Evolutionary conservation across 2,113 vertebrate genomes (phyloP).

Genomic region (Nettapus auritus): DNA sequence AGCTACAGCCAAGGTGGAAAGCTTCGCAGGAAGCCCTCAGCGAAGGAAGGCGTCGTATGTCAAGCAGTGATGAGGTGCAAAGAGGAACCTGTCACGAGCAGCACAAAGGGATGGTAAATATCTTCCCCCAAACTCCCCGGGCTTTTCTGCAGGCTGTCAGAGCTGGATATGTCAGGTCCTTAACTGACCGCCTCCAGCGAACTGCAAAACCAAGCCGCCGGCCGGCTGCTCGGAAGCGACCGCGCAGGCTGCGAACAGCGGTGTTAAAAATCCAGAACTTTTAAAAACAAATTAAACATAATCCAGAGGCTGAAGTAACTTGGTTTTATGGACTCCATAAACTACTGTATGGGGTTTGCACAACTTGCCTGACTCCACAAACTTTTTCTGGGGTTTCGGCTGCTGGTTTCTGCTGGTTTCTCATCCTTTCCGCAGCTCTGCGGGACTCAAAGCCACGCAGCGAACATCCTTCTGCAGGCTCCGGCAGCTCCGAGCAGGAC

Average conservation of each 20-base stretch:
- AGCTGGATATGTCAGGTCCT: slow-evolving; percentile 1
- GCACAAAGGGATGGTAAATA: slow-evolving; percentile 28
- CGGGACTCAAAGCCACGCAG: accelerated
- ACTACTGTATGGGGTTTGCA: neutral
- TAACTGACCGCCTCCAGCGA: neutral
- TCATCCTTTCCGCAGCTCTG: neutral
- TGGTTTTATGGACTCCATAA: neutral
- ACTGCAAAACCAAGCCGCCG: neutral
- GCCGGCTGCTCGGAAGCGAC: neutral
- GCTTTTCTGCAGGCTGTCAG: slow-evolving; percentile 53
- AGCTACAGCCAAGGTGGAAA: neutral
- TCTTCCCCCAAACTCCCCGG: neutral
- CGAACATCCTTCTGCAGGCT: neutral
- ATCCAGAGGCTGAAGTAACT: neutral
- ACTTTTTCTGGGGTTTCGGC: neutral
- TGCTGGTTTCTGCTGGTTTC: neutral
- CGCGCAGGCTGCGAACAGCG: neutral
- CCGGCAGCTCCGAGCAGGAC: accelerated
- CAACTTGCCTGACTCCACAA: neutral
- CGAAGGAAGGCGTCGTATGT: neutral
- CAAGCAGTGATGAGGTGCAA: slow-evolving; percentile 40
- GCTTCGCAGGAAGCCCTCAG: neutral
- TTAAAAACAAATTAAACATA: neutral
- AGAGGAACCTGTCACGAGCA: slow-evolving; percentile 58
- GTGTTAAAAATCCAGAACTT: neutral